A percentile compares a stretch with the other conserved stretches of the same genome.
phyloP scores from a whole-genome alignment of 2,888 invertebrate genomes.

The Agapostemon virescens region DNA sequence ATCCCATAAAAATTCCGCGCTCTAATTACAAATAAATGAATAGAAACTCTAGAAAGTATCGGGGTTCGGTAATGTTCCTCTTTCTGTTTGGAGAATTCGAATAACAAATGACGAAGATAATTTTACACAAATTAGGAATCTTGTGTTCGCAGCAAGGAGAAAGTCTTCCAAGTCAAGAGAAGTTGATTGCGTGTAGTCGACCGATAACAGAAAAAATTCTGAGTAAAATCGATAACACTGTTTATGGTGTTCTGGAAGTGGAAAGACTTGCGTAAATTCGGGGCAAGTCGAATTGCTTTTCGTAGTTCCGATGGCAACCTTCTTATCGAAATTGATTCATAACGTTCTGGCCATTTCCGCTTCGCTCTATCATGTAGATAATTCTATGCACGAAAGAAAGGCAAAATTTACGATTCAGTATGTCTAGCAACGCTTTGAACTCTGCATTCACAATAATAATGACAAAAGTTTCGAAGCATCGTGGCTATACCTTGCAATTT shows the following conservation, averaged over 20 bases:
- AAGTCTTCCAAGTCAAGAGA: neutral
- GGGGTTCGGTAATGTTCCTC: neutral
- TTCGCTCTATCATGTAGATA: neutral
- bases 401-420: no score
- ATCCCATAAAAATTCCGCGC: neutral
- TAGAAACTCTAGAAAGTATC: neutral
- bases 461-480: neutral
- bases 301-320: neutral
- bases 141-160: neutral
- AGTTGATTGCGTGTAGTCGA: neutral
- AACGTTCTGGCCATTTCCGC: conserved; percentile 3
- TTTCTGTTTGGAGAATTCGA: neutral
- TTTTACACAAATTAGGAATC: neutral
- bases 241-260: neutral
- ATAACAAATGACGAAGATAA: neutral
- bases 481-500: neutral
- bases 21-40: neutral
- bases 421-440: neutral
- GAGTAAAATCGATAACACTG: neutral
- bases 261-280: neutral
- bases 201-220: neutral
- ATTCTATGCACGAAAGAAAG: neutral
- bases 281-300: conserved; percentile 2
- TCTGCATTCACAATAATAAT: neutral
- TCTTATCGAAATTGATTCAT: conserved; percentile 23